These are phyloP conservation scores for Megalops cyprinoides DNA, from an alignment of 2,797 vertebrate genomes.

Conservation along the genomic window DNA sequence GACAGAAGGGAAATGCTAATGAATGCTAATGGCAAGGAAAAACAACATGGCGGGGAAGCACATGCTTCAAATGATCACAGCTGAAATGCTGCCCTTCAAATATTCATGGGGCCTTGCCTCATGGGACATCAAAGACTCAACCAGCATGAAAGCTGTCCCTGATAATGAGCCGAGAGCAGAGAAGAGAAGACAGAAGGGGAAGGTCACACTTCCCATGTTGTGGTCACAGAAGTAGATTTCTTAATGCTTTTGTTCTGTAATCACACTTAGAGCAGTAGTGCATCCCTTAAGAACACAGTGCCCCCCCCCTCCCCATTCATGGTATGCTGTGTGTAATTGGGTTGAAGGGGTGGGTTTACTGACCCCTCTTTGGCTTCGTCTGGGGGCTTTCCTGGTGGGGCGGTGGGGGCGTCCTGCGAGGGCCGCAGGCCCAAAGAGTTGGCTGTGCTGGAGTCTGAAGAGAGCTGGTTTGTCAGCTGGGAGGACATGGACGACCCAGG, in stretches of 20 bases:
- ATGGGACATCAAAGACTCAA: background rate
- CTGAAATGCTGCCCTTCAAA: background rate
- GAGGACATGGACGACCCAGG: slow-evolving; percentile 91
- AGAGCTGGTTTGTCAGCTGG: slow-evolving; percentile 87
- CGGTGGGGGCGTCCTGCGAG: slow-evolving; percentile 76
- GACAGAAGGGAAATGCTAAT: slow-evolving; percentile 8
- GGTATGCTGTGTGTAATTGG: too few species aligned
- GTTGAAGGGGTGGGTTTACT: too few species aligned
- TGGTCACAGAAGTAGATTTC: too few species aligned
- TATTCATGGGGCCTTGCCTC: background rate
- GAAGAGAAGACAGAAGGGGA: background rate
- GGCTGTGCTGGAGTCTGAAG: slow-evolving; percentile 83
- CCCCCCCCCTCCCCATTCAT: too few species aligned
- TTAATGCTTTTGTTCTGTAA: too few species aligned
- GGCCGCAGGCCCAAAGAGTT: slow-evolving; percentile 82
- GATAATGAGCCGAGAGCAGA: background rate
- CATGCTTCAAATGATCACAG: background rate
- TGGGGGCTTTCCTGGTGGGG: slow-evolving; percentile 73
- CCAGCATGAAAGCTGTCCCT: background rate
- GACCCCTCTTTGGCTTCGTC: slow-evolving; percentile 90
- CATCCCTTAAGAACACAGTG: too few species aligned
- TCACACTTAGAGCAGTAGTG: too few species aligned
- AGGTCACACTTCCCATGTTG: too few species aligned
- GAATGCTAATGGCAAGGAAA: background rate
- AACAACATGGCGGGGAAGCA: background rate